Evolutionary conservation across 1,140 invertebrate genomes (phyloP), one percentile per base, ranked within the genome.

Genomic region (Tetramorium alpestre): DNA sequence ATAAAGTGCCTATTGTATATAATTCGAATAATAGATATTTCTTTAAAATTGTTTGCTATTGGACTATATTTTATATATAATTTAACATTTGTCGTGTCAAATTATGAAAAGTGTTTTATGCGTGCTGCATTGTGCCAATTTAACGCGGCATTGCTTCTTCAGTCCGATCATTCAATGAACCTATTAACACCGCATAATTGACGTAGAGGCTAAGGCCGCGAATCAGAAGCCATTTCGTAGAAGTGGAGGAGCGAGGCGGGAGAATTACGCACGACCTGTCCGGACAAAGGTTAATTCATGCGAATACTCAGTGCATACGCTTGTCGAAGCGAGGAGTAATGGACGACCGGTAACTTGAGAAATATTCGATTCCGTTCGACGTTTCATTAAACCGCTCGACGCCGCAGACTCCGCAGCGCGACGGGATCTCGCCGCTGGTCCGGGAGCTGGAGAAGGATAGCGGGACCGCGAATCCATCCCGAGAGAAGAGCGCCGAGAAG

Each of bases 341-440:
- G 25, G 41, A 80, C 62, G 41, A 25, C 49, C 76, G 38, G 62
- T 86, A 86, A 86, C 85, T 58, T 69, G 85, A 86, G 85, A 86
- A 86, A 86, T 86, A 86, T 86, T 86, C 76, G 85, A 86, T 86
- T 86, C 85, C 76, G 51, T 86, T 86, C 54, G 84, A 86, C 84
- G 62, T 86, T 80, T 86, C 76, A 86, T 86, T 86, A 86, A 86
- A 65, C 84, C 65, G 62, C 47, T 47, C 38, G 33, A 67, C 62
- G 41, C 49, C 41, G 54, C 69, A 47, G n/a, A 60, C 67, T 33
- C 51, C 38, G 51, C 44, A 13, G 13, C 41, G 33, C 41, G 38
- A 18, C 67, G 22, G 41, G 18, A 60, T 82, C 80, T 22, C 51
- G 25, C 49, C 62, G 25, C 78, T 44, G n/a, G 16, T 2, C 33